Conservation (phyloP, 2,113 vertebrate genomes). For the Takifugu bimaculatus region DNA sequence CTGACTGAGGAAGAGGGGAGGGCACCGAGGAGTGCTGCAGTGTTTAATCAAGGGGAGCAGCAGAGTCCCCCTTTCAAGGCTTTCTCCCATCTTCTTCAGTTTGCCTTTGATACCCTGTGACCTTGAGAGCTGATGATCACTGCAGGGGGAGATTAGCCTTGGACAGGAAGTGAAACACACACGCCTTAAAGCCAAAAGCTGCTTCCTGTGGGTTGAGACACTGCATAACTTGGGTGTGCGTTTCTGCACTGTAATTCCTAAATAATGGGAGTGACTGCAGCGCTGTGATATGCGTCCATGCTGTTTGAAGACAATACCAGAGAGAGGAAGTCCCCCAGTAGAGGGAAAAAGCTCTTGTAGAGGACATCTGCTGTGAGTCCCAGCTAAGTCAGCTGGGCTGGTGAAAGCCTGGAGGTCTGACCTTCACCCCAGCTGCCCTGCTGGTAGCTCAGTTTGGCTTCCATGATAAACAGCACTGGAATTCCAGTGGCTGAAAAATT, state of each 20-base stretch:
- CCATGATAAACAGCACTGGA: constrained; percentile 54
- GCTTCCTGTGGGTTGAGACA: constrained; percentile 26
- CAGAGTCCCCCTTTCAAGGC: constrained; percentile 9
- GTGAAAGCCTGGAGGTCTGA: constrained; percentile 43
- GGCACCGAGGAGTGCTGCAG: constrained; percentile 8
- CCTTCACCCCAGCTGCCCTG: constrained; percentile 50
- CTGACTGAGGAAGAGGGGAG: constrained; percentile 15
- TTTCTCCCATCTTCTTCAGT: constrained; percentile 7
- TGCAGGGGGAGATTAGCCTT: constrained; percentile 29
- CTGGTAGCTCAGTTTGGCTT: constrained; percentile 45
- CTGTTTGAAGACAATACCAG: not conserved
- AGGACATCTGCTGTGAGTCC: constrained; percentile 43
- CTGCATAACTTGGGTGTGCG: constrained; percentile 12
- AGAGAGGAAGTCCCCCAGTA: not conserved
- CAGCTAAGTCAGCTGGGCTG: constrained; percentile 50
- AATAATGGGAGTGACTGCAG: constrained; percentile 22
- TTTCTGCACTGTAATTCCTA: constrained; percentile 1
- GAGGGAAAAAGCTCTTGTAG: constrained; percentile 5
- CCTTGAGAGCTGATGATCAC: constrained; percentile 50
- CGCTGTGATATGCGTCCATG: constrained; percentile 1
- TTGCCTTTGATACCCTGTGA: constrained; percentile 25
- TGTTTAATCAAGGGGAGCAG: constrained; percentile 27
- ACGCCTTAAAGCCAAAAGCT: constrained; percentile 26
- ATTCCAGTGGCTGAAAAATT: constrained; percentile 52
- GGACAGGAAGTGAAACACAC: constrained; percentile 24